These are phyloP conservation scores for Maniola jurtina DNA, from an alignment of 1,140 invertebrate genomes.

Conservation along the genomic window DNA sequence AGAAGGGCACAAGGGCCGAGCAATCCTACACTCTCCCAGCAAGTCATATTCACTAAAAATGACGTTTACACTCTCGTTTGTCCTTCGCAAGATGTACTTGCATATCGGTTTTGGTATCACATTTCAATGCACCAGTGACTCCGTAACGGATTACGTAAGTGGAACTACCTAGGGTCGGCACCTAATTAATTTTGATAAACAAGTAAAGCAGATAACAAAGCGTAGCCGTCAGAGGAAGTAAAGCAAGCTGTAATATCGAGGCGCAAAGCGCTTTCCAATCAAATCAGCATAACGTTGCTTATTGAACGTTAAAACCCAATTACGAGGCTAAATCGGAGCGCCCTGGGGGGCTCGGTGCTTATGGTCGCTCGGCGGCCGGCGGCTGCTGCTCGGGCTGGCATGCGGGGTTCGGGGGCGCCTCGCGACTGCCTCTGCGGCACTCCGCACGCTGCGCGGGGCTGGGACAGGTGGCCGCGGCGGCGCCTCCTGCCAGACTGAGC, in stretches of 20 bases:
- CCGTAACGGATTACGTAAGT: conserved; percentile 63
- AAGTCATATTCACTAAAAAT: conserved; percentile 69
- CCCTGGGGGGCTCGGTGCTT: conserved; percentile 68
- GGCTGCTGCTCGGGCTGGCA: conserved; percentile 53
- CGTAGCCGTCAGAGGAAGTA: conserved; percentile 51
- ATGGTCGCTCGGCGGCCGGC: conserved; percentile 63
- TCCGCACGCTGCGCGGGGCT: conserved; percentile 45
- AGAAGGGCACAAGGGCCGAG: conserved; percentile 76
- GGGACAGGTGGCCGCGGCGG: conserved; percentile 57
- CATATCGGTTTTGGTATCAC: conserved; percentile 47
- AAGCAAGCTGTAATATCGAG: conserved; percentile 71
- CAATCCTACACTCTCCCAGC: conserved; percentile 77
- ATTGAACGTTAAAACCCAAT: conserved; percentile 76
- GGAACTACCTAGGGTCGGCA: conserved; percentile 34
- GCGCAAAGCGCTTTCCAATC: conserved; percentile 73
- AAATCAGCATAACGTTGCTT: conserved; percentile 71
- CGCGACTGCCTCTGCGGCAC: conserved; percentile 60
- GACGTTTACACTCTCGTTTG: conserved; percentile 77
- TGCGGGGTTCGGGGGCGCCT: conserved; percentile 51
- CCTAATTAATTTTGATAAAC: conserved; percentile 49
- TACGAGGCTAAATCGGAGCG: conserved; percentile 76
- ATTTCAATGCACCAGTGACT: conserved; percentile 58
- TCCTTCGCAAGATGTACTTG: conserved; percentile 45
- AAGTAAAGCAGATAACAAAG: conserved; percentile 69
- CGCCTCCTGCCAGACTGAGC: conserved; percentile 71